Percentiles rank a stretch among this genome's conserved stretches.
Conservation (phyloP, 2,113 vertebrate species). For the Leucosticte australis region DNA sequence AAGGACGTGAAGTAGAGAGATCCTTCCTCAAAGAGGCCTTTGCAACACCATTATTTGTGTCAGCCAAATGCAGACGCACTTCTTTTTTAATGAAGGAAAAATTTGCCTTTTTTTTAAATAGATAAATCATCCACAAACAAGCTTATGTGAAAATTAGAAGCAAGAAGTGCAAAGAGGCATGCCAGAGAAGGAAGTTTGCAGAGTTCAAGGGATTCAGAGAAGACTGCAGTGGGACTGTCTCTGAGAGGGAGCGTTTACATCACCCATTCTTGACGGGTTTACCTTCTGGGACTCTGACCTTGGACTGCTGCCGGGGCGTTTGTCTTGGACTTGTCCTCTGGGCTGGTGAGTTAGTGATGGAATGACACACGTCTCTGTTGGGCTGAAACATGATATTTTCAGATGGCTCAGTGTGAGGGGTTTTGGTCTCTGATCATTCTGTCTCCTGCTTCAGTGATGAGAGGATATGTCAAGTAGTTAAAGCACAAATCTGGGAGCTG, state of each 20-base stretch:
- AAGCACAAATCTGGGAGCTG: neutral
- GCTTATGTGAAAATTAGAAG: slow-evolving; percentile 14
- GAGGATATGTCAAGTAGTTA: neutral
- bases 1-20: neutral
- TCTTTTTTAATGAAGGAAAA: neutral
- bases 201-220: neutral
- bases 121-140: slow-evolving; percentile 6
- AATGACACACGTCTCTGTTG: neutral
- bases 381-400: slow-evolving; percentile 1
- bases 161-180: slow-evolving; percentile 7
- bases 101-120: neutral
- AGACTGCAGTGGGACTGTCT: slow-evolving; percentile 13
- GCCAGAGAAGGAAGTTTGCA: slow-evolving; percentile 16
- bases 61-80: neutral
- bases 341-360: slow-evolving; percentile 19
- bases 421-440: neutral
- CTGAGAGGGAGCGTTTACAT: neutral
- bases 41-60: neutral
- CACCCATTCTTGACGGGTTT: neutral
- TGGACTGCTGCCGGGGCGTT: neutral
- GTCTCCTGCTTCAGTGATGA: neutral
- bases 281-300: neutral
- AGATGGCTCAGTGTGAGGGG: neutral
- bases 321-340: neutral
- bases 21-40: neutral